Percentiles rank a stretch among this genome's conserved stretches.
Conservation (phyloP, 2,797 vertebrate species). For the Gymnopithys bicolor region DNA sequence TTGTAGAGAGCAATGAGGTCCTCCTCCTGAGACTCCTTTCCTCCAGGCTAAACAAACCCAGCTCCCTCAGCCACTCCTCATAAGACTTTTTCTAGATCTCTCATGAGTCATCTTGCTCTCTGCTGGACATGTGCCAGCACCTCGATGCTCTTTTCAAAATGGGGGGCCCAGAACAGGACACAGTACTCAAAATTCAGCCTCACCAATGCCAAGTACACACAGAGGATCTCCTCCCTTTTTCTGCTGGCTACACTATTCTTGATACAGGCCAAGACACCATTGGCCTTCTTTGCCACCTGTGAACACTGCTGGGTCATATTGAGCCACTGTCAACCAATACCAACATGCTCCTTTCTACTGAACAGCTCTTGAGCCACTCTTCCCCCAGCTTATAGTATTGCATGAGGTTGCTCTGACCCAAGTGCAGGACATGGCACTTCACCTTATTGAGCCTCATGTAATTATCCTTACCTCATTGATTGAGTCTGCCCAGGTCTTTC, state of each 20-base stretch:
- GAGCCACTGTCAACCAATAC: neutral
- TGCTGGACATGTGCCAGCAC: neutral
- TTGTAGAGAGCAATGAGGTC: neutral
- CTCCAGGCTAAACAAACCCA: neutral
- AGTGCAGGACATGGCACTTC: accelerated
- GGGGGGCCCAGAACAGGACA: accelerated
- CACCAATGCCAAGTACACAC: neutral
- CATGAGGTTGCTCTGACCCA: neutral
- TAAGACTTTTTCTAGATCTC: neutral
- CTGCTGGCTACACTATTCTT: neutral
- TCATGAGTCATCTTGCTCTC: neutral
- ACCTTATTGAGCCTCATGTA: neutral
- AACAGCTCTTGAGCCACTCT: neutral
- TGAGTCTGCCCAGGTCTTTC: neutral
- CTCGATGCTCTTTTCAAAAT: neutral
- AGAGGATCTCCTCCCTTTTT: neutral
- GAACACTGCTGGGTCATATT: neutral
- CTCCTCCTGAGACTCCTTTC: neutral
- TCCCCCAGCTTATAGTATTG: neutral
- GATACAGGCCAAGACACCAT: neutral
- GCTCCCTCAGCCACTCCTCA: neutral
- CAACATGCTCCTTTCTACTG: neutral
- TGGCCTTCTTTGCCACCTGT: neutral
- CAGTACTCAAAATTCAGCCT: accelerated
- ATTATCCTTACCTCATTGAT: neutral